Conservation (phyloP, 2,113 vertebrate species). For the Scalopus aquaticus region DNA sequence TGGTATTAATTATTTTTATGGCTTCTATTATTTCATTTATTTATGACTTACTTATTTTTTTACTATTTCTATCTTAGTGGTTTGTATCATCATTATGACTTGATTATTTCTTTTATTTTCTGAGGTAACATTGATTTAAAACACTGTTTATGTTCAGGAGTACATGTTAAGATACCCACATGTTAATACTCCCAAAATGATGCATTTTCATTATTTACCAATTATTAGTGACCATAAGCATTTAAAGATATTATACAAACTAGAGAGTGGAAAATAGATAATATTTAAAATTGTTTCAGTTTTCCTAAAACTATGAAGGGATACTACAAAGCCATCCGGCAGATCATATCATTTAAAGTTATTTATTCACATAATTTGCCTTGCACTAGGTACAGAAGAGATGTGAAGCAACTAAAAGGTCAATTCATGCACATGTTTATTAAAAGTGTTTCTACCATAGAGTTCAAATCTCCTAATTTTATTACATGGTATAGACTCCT, state of each 20-base stretch:
- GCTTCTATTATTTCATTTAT: not conserved
- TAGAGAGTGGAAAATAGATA: not conserved
- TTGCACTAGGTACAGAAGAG: not conserved
- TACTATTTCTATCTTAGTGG: too few species aligned
- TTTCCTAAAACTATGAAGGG: not conserved
- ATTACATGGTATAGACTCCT: not conserved
- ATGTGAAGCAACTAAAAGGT: not conserved
- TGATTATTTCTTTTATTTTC: too few species aligned
- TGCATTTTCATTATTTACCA: constrained; percentile 12
- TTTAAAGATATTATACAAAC: not conserved
- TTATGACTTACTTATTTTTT: not conserved
- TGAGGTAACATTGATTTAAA: too few species aligned
- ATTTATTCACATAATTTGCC: not conserved
- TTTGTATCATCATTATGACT: too few species aligned
- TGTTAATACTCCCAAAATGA: not conserved
- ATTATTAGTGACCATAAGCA: not conserved
- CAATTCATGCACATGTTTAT: not conserved
- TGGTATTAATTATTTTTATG: not conserved
- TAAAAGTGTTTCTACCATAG: not conserved
- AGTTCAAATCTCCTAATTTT: not conserved
- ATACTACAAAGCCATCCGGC: not conserved
- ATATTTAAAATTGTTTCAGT: not conserved
- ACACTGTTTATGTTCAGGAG: too few species aligned
- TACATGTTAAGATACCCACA: not conserved
- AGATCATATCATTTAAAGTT: not conserved